phyloP scores from a whole-genome alignment of 2,113 vertebrate species.

The Sebastes schlegelii region DNA sequence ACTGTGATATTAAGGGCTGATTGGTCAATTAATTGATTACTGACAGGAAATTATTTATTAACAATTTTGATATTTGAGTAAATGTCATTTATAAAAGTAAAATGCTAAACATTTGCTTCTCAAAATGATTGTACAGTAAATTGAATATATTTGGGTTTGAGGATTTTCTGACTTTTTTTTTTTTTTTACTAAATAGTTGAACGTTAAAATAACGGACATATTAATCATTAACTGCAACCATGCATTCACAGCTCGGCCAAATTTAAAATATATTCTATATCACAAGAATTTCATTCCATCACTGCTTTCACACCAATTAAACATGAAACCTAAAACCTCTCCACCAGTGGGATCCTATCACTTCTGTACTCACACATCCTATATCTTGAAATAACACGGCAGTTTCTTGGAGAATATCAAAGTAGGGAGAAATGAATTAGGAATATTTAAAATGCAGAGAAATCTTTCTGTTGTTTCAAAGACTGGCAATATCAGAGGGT shows the following conservation, averaged over 20 bases:
- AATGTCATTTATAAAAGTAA: neutral
- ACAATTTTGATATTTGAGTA: neutral
- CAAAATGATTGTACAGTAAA: neutral
- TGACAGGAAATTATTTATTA: neutral
- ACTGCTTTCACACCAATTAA: slow-evolving; percentile 71
- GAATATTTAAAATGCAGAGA: slow-evolving; percentile 79
- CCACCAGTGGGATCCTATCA: slow-evolving; percentile 61
- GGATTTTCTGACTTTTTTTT: neutral
- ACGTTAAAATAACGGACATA: neutral
- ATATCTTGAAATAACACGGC: slow-evolving; percentile 68
- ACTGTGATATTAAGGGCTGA: neutral
- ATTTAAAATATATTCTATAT: slow-evolving; percentile 28
- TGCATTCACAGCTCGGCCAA: neutral
- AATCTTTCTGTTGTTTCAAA: slow-evolving; percentile 76
- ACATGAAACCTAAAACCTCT: slow-evolving; percentile 73
- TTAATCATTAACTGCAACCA: neutral
- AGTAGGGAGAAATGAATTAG: slow-evolving; percentile 68
- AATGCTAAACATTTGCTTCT: neutral
- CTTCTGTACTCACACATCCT: slow-evolving; percentile 63
- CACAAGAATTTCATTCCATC: slow-evolving; percentile 52
- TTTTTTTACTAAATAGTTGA: neutral
- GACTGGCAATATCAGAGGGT: slow-evolving; percentile 68
- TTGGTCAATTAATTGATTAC: neutral
- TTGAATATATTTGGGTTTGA: neutral
- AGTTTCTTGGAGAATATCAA: slow-evolving; percentile 68